phyloP scores from a whole-genome alignment of 2,113 vertebrate genomes.

The Enhydra lutris region DNA sequence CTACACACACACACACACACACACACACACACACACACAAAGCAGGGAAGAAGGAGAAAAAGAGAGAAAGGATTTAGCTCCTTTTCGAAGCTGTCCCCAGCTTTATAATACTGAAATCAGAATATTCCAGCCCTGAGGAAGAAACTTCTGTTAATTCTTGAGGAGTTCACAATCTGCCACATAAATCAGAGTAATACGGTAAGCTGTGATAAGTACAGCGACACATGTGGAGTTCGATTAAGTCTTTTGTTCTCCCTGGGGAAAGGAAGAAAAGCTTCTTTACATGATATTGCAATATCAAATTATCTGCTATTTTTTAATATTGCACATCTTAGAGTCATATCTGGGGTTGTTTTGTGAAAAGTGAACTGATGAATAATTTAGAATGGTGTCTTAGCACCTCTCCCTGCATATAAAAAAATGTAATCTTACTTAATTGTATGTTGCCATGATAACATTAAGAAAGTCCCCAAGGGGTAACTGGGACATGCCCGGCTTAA shows the following conservation, averaged over 20 bases:
- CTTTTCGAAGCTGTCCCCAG: slow-evolving; percentile 58
- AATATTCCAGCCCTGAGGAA: slow-evolving; percentile 74
- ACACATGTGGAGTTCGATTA: slow-evolving; percentile 78
- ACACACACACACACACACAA: not conserved
- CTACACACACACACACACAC: not conserved
- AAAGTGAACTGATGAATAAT: slow-evolving; percentile 83
- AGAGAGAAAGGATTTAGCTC: not conserved
- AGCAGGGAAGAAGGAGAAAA: not conserved
- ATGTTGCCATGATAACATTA: slow-evolving; percentile 80
- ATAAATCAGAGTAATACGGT: slow-evolving; percentile 82
- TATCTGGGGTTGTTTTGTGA: slow-evolving; percentile 69
- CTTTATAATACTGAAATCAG: slow-evolving; percentile 76
- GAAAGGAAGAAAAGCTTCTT: slow-evolving; percentile 72
- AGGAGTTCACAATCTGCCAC: slow-evolving; percentile 78
- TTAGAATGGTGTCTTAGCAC: slow-evolving; percentile 78
- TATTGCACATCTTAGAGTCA: slow-evolving; percentile 74
- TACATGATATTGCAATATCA: slow-evolving; percentile 80
- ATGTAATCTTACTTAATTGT: slow-evolving; percentile 84
- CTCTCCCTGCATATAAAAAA: slow-evolving; percentile 76
- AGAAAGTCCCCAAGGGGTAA: slow-evolving; percentile 74
- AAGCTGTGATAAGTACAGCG: slow-evolving; percentile 80
- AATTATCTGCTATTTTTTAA: slow-evolving; percentile 77
- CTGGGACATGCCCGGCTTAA: slow-evolving; percentile 72
- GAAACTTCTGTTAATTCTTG: slow-evolving; percentile 77
- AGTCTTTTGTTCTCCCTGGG: slow-evolving; percentile 80